Percentiles rank a stretch among this genome's conserved stretches.
phyloP scores from a whole-genome alignment of 2,797 vertebrate species.

The Lepilemur ruficaudatus region DNA sequence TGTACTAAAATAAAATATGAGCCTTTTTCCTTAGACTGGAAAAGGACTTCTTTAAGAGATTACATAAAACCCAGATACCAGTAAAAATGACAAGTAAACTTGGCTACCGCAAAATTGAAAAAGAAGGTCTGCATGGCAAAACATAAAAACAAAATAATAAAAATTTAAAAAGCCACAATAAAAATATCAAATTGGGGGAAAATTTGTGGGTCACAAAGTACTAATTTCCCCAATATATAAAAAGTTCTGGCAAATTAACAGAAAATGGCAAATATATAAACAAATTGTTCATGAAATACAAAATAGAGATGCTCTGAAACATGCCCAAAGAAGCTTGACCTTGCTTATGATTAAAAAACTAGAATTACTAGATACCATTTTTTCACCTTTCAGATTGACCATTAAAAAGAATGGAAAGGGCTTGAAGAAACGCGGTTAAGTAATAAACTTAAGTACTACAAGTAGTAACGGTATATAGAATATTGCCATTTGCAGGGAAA shows the following conservation, averaged over 20 bases:
- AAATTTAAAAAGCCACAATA: neutral
- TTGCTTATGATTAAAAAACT: neutral
- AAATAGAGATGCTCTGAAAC: neutral
- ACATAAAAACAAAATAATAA: neutral
- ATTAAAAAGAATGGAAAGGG: neutral
- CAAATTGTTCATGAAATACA: neutral
- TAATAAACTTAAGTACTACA: conserved; percentile 27
- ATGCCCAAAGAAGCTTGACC: neutral
- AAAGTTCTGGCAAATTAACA: neutral
- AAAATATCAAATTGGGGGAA: neutral
- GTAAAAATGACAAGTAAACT: neutral
- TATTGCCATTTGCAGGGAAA: neutral
- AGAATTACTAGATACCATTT: neutral
- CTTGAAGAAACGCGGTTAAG: neutral
- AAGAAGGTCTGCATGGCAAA: neutral
- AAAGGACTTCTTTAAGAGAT: neutral
- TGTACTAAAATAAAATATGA: neutral
- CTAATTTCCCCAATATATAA: neutral
- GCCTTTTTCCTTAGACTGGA: neutral
- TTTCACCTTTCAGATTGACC: neutral
- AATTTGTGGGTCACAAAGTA: neutral
- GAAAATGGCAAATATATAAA: neutral
- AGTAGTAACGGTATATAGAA: neutral
- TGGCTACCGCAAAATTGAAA: neutral
- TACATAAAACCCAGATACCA: neutral